These are phyloP conservation scores for Leptinotarsa tumamoca DNA, from an alignment of 2,888 invertebrate species.

Conservation along the genomic window DNA sequence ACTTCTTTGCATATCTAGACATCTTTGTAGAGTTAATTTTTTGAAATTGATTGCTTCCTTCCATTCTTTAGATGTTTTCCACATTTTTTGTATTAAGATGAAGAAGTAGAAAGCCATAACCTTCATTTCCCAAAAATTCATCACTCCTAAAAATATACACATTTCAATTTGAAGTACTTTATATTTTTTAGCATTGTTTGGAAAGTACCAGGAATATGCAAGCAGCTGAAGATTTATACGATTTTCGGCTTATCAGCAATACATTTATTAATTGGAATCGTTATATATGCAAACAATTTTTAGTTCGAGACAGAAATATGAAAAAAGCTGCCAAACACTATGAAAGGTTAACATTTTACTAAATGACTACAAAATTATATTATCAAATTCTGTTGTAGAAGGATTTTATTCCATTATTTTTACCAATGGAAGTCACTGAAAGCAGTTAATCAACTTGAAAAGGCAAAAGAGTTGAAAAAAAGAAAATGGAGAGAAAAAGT, in stretches of 20 bases:
- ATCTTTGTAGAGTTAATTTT: no score
- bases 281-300: conserved; percentile 55
- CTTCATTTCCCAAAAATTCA: no score
- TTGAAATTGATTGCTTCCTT: no score
- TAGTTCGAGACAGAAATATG: conserved; percentile 51
- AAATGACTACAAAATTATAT: not conserved
- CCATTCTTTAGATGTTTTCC: no score
- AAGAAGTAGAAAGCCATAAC: no score
- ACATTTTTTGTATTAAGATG: no score
- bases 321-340: conserved; percentile 67
- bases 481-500: conserved; percentile 79
- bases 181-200: conserved; percentile 64
- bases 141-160: no score
- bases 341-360: conserved; percentile 63
- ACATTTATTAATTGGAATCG: conserved; percentile 59
- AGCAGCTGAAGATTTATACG: conserved; percentile 80
- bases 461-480: conserved; percentile 77
- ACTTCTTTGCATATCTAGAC: no score
- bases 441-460: conserved; percentile 73
- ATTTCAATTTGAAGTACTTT: not conserved
- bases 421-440: conserved; percentile 76
- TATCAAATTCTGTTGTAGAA: conserved; percentile 55
- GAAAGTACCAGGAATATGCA: conserved; percentile 71
- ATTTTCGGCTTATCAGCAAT: conserved; percentile 65
- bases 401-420: conserved; percentile 63